phyloP scores from a whole-genome alignment of 2,888 invertebrate species.

The Matsumyia berberina region DNA sequence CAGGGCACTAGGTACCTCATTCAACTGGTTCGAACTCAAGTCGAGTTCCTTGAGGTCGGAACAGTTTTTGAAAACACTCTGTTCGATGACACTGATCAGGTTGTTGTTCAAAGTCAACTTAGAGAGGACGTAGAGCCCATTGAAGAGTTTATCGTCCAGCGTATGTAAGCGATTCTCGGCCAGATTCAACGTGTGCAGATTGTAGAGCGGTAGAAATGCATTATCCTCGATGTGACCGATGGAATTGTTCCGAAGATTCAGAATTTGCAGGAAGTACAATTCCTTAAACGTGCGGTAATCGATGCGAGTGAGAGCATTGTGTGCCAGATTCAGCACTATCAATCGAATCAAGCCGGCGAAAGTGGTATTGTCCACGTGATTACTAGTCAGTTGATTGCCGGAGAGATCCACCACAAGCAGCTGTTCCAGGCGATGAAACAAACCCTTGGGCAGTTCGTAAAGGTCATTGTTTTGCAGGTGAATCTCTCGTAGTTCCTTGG shows the following conservation, averaged over 20 bases:
- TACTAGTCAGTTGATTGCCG: slow-evolving; percentile 93
- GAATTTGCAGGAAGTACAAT: slow-evolving; percentile 92
- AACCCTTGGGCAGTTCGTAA: slow-evolving; percentile 91
- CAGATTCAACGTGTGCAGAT: slow-evolving; percentile 94
- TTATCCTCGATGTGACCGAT: slow-evolving; percentile 95
- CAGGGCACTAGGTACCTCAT: slow-evolving; percentile 92
- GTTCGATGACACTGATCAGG: slow-evolving; percentile 90
- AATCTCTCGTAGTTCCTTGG: slow-evolving; percentile 92
- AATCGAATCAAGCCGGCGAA: slow-evolving; percentile 93
- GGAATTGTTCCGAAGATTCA: slow-evolving; percentile 93
- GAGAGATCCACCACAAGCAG: slow-evolving; percentile 93
- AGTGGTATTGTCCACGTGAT: slow-evolving; percentile 93
- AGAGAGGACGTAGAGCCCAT: slow-evolving; percentile 92
- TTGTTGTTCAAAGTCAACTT: slow-evolving; percentile 94
- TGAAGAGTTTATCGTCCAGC: slow-evolving; percentile 92
- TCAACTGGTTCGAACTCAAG: slow-evolving; percentile 93
- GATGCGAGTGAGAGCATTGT: slow-evolving; percentile 92
- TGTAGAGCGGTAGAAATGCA: slow-evolving; percentile 94
- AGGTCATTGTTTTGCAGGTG: slow-evolving; percentile 94
- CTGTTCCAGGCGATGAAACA: slow-evolving; percentile 93
- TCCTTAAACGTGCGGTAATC: slow-evolving; percentile 94
- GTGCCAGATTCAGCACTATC: slow-evolving; percentile 93
- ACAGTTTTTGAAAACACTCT: slow-evolving; percentile 93
- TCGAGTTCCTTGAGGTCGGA: slow-evolving; percentile 95
- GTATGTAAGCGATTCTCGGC: slow-evolving; percentile 94